Evolutionary conservation across 2,113 vertebrate species (phyloP).

Genomic region (Rana temporaria): DNA sequence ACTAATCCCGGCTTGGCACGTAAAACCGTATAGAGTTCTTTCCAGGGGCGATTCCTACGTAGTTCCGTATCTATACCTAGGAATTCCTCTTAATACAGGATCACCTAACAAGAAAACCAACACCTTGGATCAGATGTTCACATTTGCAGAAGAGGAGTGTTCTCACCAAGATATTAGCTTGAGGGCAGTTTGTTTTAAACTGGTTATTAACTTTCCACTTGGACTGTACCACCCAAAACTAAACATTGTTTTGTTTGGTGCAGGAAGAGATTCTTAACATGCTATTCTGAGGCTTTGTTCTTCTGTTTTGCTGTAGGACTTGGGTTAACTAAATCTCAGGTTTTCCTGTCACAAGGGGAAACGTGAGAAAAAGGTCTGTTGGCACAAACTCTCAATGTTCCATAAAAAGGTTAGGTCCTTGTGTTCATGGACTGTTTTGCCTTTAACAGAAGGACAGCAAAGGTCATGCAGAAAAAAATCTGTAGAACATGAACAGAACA

Average conservation of each 20-base stretch:
- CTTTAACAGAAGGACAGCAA: too few relatives aligned
- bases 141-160: not conserved
- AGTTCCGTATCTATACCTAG: not conserved
- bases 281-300: too few relatives aligned
- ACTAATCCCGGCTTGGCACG: not conserved
- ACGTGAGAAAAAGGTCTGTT: too few relatives aligned
- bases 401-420: too few relatives aligned
- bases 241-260: not conserved
- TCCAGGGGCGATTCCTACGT: not conserved
- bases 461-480: too few relatives aligned
- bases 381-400: too few relatives aligned
- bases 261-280: too few relatives aligned
- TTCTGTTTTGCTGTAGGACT: too few relatives aligned
- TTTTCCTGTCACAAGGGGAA: too few relatives aligned
- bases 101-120: conserved; percentile 2
- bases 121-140: conserved; percentile 5
- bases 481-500: too few relatives aligned
- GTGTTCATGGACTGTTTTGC: too few relatives aligned
- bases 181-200: not conserved
- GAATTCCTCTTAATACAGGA: not conserved
- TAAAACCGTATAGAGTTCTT: not conserved
- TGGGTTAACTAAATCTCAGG: too few relatives aligned
- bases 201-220: not conserved
- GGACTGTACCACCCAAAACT: not conserved
- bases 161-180: not conserved